Evolutionary conservation across 2,888 invertebrate species (phyloP), one percentile per base, ranked within the genome.

Genomic region (Pterostichus madidus): DNA sequence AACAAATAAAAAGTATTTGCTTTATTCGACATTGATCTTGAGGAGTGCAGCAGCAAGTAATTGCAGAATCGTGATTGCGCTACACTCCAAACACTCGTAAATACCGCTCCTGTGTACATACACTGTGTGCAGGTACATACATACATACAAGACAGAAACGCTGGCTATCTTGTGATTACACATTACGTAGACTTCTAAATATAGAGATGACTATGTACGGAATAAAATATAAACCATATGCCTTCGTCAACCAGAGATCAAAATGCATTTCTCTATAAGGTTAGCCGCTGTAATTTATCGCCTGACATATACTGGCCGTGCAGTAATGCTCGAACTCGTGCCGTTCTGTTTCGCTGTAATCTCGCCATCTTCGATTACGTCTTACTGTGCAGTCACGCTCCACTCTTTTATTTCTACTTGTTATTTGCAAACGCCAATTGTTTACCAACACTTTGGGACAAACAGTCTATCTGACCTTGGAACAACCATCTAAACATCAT

Each of bases 21-120:
- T 79, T 79, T 64, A 68, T 64, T 52, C 52, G 79, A 79, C 79
- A 79, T 79, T 79, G 79, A 79, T 79, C 79, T 79, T 79, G 79
- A 79, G 79, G 56, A 52, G 46, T 13, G 46, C 64, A 59, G 73
- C 64, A 64, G 75, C 75, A 75, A 53, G 77, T 77, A 64, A 79
- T 79, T 61, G 79, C 64, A 56, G 52, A 79, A 79, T 79, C 79
- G 79, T 79, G 79, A 79, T 79, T 79, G 64, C 79, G 24, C 39
- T 79, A 31, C 79, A 79, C 64, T 79, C 79, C 59, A 79, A 79
- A 79, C 52, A 52, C 61, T 68, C 79, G 52, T 64, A 64, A 68
- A 79, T 64, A 52, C 79, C 44, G 32, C 15, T 53, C 24, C 24
- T 68, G 61, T 35, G 49, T 44, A 75, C 75, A 52, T 52, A 56